phyloP scores from a whole-genome alignment of 2,113 vertebrate species.

The Vimba vimba region DNA sequence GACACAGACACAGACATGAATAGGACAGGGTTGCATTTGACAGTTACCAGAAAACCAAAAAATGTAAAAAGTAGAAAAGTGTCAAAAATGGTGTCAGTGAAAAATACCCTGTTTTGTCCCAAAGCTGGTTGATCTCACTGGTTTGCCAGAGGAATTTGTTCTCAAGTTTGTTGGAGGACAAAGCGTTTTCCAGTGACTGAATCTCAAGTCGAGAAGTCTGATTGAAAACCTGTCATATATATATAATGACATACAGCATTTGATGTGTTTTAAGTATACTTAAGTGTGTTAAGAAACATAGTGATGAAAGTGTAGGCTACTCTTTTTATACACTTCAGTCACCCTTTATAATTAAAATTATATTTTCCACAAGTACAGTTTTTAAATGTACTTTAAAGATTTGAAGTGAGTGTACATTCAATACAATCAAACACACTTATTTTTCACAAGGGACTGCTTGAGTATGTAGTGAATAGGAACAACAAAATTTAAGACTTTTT shows the following conservation, averaged over 20 bases:
- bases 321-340: neutral
- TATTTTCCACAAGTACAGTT: neutral
- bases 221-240: conserved; percentile 79
- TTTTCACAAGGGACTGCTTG: neutral
- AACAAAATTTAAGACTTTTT: neutral
- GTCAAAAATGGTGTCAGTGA: neutral
- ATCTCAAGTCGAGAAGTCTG: conserved; percentile 87
- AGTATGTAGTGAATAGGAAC: neutral
- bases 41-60: neutral
- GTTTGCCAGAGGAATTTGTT: conserved; percentile 85
- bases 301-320: neutral
- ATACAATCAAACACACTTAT: neutral
- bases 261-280: neutral
- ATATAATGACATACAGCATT: neutral
- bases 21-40: neutral
- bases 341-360: neutral
- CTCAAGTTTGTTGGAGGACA: conserved; percentile 85
- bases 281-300: neutral
- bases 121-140: conserved; percentile 83
- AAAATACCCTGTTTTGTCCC: conserved; percentile 82
- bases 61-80: neutral
- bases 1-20: neutral
- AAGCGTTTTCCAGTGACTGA: conserved; percentile 84
- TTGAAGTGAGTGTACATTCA: neutral
- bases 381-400: neutral